phyloP scores from a whole-genome alignment of 2,888 invertebrate genomes.

The Melinopterus prodromus region DNA sequence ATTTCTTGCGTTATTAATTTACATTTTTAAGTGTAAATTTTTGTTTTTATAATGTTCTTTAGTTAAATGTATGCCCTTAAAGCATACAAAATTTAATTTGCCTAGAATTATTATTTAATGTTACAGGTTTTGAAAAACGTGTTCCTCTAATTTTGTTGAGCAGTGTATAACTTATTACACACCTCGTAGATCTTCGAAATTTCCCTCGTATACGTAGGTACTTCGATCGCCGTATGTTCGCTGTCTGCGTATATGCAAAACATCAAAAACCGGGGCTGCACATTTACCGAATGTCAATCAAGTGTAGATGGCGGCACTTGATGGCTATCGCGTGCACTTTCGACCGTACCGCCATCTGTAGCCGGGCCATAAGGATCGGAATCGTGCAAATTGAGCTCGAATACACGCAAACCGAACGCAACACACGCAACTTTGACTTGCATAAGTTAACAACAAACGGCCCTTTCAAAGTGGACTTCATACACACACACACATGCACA shows the following conservation, averaged over 20 bases:
- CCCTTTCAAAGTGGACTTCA: background rate
- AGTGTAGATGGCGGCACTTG: constrained; percentile 55
- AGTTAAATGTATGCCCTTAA: too few relatives aligned
- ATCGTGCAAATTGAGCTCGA: constrained; percentile 47
- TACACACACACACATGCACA: background rate
- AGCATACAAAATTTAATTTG: too few relatives aligned
- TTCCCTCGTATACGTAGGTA: constrained; percentile 31
- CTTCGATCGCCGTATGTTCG: constrained; percentile 19
- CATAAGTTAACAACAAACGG: constrained; percentile 53
- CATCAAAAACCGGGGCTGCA: constrained; percentile 55
- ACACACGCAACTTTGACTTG: constrained; percentile 55
- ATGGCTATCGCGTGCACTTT: constrained; percentile 57
- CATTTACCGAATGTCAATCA: constrained; percentile 59
- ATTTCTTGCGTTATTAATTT: too few relatives aligned
- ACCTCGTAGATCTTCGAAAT: constrained; percentile 9
- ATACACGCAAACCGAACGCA: constrained; percentile 58
- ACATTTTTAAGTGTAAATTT: too few relatives aligned
- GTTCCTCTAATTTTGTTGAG: too few relatives aligned
- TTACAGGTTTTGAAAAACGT: too few relatives aligned
- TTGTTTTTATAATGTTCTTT: too few relatives aligned
- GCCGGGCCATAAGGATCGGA: constrained; percentile 50
- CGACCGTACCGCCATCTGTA: constrained; percentile 47
- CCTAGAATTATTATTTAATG: too few relatives aligned
- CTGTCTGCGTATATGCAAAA: constrained; percentile 49
- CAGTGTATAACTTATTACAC: background rate